phyloP scores from a whole-genome alignment of 2,797 vertebrate genomes.

The Tragopan temminckii region DNA sequence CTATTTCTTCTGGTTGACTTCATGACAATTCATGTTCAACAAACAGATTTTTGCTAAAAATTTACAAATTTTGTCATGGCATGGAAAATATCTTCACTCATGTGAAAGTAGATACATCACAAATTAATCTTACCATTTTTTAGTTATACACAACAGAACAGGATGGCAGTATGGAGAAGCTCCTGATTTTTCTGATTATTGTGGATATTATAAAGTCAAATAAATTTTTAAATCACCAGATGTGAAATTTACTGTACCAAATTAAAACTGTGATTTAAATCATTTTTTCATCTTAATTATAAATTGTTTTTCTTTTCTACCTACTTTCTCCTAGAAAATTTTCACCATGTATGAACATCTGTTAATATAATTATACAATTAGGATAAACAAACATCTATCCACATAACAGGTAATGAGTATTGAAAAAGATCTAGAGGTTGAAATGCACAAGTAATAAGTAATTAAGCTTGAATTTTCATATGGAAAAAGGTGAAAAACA shows the following conservation, averaged over 20 bases:
- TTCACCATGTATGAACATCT: neutral
- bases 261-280: neutral
- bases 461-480: neutral
- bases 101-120: neutral
- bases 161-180: neutral
- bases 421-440: neutral
- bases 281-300: neutral
- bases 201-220: neutral
- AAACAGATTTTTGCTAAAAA: neutral
- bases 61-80: neutral
- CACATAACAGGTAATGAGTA: neutral
- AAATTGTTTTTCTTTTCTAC: conserved; percentile 42
- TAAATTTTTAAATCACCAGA: neutral
- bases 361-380: neutral
- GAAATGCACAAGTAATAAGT: neutral
- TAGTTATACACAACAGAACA: neutral
- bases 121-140: neutral
- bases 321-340: conserved; percentile 5
- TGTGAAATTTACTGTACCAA: conserved; percentile 9
- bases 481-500: neutral
- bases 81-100: neutral
- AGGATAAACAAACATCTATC: neutral
- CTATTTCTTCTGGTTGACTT: neutral
- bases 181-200: neutral
- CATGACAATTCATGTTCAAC: neutral